Conservation (phyloP, 2,888 invertebrate genomes). For the Lithophane socia region DNA sequence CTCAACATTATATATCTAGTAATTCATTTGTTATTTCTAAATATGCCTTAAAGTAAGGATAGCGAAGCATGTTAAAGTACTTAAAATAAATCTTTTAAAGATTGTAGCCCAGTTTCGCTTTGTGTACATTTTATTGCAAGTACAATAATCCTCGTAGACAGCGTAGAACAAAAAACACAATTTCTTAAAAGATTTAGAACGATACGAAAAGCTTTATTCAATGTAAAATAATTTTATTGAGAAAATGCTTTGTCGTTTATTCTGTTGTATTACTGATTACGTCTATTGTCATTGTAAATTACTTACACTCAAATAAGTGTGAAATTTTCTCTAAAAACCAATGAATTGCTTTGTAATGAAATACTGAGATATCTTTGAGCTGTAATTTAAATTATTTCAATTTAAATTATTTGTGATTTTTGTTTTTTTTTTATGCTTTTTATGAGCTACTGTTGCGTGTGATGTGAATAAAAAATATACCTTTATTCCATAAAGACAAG, state of each 20-base stretch:
- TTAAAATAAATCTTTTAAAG: constrained; percentile 55
- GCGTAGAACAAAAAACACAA: constrained; percentile 70
- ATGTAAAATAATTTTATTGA: constrained; percentile 63
- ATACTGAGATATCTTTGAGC: constrained; percentile 14
- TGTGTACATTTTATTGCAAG: constrained; percentile 66
- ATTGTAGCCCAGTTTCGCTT: constrained; percentile 54
- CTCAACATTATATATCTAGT: not conserved
- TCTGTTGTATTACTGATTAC: constrained; percentile 44
- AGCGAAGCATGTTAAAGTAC: constrained; percentile 21
- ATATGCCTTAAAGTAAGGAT: constrained; percentile 26
- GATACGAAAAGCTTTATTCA: constrained; percentile 57
- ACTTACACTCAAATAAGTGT: constrained; percentile 34
- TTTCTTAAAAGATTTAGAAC: constrained; percentile 78
- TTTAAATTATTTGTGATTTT: not conserved
- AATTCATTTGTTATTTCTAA: constrained; percentile 3
- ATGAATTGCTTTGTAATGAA: constrained; percentile 28
- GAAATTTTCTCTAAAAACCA: constrained; percentile 26
- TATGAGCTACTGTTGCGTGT: not conserved
- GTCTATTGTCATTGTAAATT: constrained; percentile 35
- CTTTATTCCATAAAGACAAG: not conserved
- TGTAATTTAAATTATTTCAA: not conserved
- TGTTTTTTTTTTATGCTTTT: too few species aligned
- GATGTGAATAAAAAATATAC: not conserved
- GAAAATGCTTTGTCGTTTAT: constrained; percentile 47
- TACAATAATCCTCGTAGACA: constrained; percentile 72